Base-by-base conservation (phyloP, 53 echinoderm and acorn worm genomes). In the Crossaster papposus region DNA sequence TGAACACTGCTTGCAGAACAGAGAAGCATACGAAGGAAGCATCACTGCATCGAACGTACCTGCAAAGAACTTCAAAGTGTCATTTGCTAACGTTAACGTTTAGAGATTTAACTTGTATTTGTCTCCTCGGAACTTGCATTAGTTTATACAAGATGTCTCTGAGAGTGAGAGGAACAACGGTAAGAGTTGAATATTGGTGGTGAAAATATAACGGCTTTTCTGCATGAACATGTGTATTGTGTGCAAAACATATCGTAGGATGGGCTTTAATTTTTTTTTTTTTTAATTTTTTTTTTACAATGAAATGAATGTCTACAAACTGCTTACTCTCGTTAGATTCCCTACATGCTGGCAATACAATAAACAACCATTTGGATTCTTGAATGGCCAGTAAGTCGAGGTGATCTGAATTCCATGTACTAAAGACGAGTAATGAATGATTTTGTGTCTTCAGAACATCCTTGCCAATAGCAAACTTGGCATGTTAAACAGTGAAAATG, bases 401-500 rank as follows among this genome's bases (percentile, higher is more conserved):
- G 44, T 44, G 9, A 44, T 44, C n/a, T n/a, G n/a, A n/a, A n/a
- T n/a, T 9, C 44, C 44, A 1, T 44, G 44, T 44, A 1, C 9
- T 77, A 0, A 36, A 77, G 30, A 22, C 62, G 63, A 82, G 23
- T 34, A 34, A 4, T 65, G 14, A 14, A 68, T n/a, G n/a, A n/a
- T 52, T 17, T 30, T 53, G 15, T 53, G 6, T 51, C 13, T 78
- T 50, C n/a, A 85, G 90, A 92, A 73, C 32, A 11, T 79, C 78
- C 54, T 83, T 70, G 90, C 79, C 51, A 70, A 30, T 68, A 72
- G 50, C 70, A 89, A 89, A 55, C 54, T 83, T 37, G 80, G 77
- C 38, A 83, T 63, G 33, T 35, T 89, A 79, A 91, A 91, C 58
- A 82, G 62, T 38, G 95, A 95, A 80, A 93, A 93, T 77, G 86